These are phyloP conservation scores for Macropodus opercularis DNA, from an alignment of 2,797 vertebrate species.

Conservation along the genomic window DNA sequence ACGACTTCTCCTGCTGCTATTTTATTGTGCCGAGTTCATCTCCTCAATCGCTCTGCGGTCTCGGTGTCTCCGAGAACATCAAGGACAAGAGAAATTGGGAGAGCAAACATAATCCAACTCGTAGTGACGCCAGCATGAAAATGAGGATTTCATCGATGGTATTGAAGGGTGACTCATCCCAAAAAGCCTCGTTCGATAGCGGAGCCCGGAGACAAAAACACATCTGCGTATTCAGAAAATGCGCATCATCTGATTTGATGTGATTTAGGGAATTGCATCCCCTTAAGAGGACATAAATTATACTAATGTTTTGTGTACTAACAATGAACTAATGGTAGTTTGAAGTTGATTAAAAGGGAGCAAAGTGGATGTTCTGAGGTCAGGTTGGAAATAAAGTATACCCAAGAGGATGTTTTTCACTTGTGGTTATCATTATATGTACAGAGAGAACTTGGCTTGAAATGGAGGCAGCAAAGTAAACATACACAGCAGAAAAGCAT, in stretches of 20 bases:
- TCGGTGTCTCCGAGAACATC: neutral
- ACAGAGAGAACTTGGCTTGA: slow-evolving; percentile 14
- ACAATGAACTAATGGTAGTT: slow-evolving; percentile 47
- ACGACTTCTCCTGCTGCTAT: neutral
- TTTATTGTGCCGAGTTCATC: neutral
- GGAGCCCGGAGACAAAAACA: slow-evolving; percentile 45
- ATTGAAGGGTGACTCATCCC: slow-evolving; percentile 56
- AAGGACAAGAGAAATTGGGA: neutral
- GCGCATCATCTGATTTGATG: slow-evolving; percentile 58
- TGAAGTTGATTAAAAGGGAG: slow-evolving; percentile 50
- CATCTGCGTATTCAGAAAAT: slow-evolving; percentile 57
- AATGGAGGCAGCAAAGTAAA: slow-evolving; percentile 9
- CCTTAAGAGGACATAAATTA: slow-evolving; percentile 49
- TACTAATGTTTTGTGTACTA: slow-evolving; percentile 46
- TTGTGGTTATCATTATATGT: slow-evolving; percentile 37
- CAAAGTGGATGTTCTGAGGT: slow-evolving; percentile 43
- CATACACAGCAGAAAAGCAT: slow-evolving; percentile 11
- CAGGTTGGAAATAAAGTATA: slow-evolving; percentile 32
- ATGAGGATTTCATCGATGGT: slow-evolving; percentile 59
- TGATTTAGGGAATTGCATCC: slow-evolving; percentile 57
- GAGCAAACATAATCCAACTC: neutral
- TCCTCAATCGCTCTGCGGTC: neutral
- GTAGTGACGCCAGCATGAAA: slow-evolving; percentile 43
- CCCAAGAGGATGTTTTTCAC: slow-evolving; percentile 28
- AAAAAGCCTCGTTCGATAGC: slow-evolving; percentile 31